Conservation (phyloP, 2,888 invertebrate genomes). For the Apotomis turbidana region DNA sequence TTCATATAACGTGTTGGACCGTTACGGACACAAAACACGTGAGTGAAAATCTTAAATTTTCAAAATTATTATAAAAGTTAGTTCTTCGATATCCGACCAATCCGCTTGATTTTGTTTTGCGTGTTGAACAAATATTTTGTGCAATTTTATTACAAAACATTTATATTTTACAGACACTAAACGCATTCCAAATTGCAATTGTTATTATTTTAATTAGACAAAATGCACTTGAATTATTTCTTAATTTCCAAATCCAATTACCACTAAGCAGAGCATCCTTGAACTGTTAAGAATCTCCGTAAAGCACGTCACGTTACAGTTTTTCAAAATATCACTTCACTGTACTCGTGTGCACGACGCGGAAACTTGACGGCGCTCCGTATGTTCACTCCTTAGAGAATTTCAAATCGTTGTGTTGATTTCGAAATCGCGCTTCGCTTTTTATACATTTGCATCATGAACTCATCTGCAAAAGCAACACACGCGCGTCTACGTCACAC, state of each 20-base stretch:
- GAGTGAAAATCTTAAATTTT: too few species aligned
- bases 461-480: slow-evolving; percentile 66
- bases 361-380: slow-evolving; percentile 70
- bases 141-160: not conserved
- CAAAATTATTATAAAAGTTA: too few species aligned
- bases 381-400: slow-evolving; percentile 77
- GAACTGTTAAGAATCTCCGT: slow-evolving; percentile 57
- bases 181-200: not conserved
- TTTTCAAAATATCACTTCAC: slow-evolving; percentile 64
- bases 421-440: slow-evolving; percentile 81
- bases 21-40: too few species aligned
- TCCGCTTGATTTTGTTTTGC: too few species aligned
- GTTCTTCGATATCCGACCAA: too few species aligned
- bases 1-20: too few species aligned
- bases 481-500: slow-evolving; percentile 56
- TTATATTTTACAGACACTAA: not conserved
- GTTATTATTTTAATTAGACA: not conserved
- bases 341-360: slow-evolving; percentile 65
- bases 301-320: slow-evolving; percentile 55
- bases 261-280: slow-evolving; percentile 71
- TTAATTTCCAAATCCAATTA: slow-evolving; percentile 46
- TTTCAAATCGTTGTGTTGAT: slow-evolving; percentile 81
- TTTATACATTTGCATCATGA: slow-evolving; percentile 81
- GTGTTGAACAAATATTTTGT: too few species aligned
- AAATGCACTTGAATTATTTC: not conserved